phyloP scores from a whole-genome alignment of 2,113 vertebrate species.

The Galeopterus variegatus region DNA sequence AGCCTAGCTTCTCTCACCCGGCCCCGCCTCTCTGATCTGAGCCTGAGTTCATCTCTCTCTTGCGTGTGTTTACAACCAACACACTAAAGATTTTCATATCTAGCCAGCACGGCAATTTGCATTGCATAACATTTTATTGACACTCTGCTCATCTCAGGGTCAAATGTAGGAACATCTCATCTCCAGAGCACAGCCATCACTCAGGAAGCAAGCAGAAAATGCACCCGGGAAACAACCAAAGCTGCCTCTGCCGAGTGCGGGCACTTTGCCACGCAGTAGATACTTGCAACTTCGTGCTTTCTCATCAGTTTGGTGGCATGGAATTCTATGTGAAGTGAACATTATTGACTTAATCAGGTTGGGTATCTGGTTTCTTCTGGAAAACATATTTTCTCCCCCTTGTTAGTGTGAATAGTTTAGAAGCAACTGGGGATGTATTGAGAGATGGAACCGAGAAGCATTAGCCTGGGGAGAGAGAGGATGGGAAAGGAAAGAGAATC shows the following conservation, averaged over 20 bases:
- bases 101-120: fast-evolving
- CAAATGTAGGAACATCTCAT: too few relatives aligned
- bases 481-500: background rate
- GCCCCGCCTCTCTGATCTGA: background rate
- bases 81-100: fast-evolving
- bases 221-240: background rate
- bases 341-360: background rate
- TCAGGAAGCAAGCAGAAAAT: background rate
- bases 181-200: background rate
- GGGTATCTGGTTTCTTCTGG: background rate
- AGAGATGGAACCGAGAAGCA: background rate
- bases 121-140: background rate
- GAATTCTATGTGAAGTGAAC: background rate
- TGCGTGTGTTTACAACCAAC: fast-evolving
- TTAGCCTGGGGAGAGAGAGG: too few relatives aligned
- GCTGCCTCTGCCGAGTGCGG: fast-evolving
- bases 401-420: background rate
- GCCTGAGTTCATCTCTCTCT: background rate
- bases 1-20: fast-evolving
- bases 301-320: background rate
- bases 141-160: background rate
- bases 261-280: fast-evolving
- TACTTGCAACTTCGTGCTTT: fast-evolving
- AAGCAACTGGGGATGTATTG: fast-evolving
- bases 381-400: background rate